Evolutionary conservation across 2,113 vertebrate genomes (phyloP).

Genomic region (Percopsis transmontana): DNA sequence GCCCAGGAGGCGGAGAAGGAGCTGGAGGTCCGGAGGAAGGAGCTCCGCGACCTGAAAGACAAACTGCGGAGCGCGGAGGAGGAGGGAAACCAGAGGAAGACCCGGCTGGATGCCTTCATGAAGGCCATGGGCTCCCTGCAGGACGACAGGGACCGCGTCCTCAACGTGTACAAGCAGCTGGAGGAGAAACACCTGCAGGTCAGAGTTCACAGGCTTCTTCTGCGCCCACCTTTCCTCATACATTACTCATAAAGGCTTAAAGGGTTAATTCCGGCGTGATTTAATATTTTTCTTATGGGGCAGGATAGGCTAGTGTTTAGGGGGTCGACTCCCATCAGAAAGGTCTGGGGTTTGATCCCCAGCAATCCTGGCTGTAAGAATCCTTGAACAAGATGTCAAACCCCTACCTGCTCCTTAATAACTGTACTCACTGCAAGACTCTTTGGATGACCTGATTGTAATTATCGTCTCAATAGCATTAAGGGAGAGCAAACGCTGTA

Average conservation of each 20-base stretch:
- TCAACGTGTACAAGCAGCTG: constrained; percentile 87
- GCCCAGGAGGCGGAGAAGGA: constrained; percentile 80
- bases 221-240: no score
- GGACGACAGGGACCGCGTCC: constrained; percentile 87
- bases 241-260: no score
- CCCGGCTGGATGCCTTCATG: constrained; percentile 86
- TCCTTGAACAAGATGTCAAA: no score
- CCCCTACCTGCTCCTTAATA: no score
- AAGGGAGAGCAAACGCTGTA: no score
- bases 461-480: no score
- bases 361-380: not conserved
- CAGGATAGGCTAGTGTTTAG: no score
- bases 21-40: constrained; percentile 74
- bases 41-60: constrained; percentile 74
- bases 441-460: no score
- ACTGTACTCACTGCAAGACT: no score
- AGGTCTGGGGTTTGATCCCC: not conserved
- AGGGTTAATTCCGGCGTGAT: no score
- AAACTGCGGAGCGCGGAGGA: constrained; percentile 77
- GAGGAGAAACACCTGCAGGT: constrained; percentile 86
- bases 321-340: no score
- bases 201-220: not conserved
- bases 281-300: no score
- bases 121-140: constrained; percentile 96
- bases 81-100: constrained; percentile 80